These are phyloP conservation scores for Psylliodes chrysocephalus DNA, from an alignment of 2,888 invertebrate species.

Conservation along the genomic window DNA sequence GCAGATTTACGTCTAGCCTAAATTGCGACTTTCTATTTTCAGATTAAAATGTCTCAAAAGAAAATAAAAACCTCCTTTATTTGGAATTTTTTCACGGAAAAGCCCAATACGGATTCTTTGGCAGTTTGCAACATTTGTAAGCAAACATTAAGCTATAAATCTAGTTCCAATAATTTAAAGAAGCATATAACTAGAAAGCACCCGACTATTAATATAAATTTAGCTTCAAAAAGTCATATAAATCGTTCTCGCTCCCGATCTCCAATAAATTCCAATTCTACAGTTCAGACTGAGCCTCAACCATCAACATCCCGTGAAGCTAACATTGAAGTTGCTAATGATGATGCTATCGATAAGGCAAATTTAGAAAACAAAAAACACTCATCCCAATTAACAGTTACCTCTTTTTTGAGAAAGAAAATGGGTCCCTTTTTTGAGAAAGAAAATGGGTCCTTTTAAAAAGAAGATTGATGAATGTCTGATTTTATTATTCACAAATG, in stretches of 20 bases:
- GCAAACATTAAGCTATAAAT: slow-evolving; percentile 38
- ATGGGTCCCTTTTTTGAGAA: slow-evolving; percentile 17
- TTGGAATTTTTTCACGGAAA: slow-evolving; percentile 18
- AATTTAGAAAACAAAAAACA: slow-evolving; percentile 5
- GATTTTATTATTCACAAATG: slow-evolving; percentile 37
- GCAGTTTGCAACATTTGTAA: slow-evolving; percentile 37
- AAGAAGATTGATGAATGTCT: slow-evolving; percentile 33
- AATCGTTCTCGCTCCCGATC: too few relatives aligned
- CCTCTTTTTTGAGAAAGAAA: too few relatives aligned
- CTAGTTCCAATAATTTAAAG: slow-evolving; percentile 36
- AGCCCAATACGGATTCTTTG: slow-evolving; percentile 9
- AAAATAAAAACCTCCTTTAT: neutral
- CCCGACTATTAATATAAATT: slow-evolving; percentile 12
- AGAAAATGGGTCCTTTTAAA: slow-evolving; percentile 14
- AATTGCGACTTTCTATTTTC: too few relatives aligned
- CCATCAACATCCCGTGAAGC: neutral
- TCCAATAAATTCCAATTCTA: neutral
- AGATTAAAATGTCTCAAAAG: slow-evolving; percentile 6
- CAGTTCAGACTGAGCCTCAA: neutral
- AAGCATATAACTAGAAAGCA: slow-evolving; percentile 45
- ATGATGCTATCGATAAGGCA: neutral
- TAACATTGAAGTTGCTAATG: neutral
- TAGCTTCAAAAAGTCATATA: neutral
- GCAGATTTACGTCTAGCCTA: too few relatives aligned
- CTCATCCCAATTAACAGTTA: too few relatives aligned